Conservation (phyloP, 2,113 vertebrate genomes). For the Malurus alboscapulatus region DNA sequence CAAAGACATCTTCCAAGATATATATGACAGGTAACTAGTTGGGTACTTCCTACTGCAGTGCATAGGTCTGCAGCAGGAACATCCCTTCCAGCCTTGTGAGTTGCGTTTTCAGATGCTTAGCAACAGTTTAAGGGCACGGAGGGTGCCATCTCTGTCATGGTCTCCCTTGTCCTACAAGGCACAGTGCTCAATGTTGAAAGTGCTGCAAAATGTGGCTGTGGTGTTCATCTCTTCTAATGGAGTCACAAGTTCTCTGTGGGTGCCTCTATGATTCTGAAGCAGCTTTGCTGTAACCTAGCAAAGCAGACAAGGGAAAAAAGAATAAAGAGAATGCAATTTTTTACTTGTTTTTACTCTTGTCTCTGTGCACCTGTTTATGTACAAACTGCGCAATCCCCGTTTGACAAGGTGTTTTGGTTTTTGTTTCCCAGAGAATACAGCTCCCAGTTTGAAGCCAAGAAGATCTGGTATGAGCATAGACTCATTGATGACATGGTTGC, state of each 20-base stretch:
- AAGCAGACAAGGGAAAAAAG: neutral
- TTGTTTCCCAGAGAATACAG: slow-evolving; percentile 84
- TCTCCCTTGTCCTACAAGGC: neutral
- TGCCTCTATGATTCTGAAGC: neutral
- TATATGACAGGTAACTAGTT: slow-evolving; percentile 90
- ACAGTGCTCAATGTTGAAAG: neutral
- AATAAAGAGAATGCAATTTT: neutral
- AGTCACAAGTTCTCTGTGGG: neutral
- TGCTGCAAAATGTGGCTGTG: neutral
- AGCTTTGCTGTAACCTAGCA: neutral
- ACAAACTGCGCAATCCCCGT: neutral
- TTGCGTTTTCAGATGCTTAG: neutral
- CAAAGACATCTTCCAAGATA: slow-evolving; percentile 98
- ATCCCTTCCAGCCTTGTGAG: neutral
- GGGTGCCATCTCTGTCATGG: neutral
- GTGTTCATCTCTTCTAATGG: neutral
- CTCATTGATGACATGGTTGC: slow-evolving; percentile 99
- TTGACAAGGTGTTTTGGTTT: neutral
- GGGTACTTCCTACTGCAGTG: neutral
- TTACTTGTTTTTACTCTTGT: neutral
- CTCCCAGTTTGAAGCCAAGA: slow-evolving; percentile 86
- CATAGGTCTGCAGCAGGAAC: neutral
- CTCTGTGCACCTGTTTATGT: neutral
- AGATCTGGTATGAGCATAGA: slow-evolving; percentile 97
- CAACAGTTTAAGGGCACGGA: neutral